A percentile compares a stretch with the other conserved stretches of the same genome.
Conservation (phyloP, 1,140 invertebrate species). For the Brachionus sp. region DNA sequence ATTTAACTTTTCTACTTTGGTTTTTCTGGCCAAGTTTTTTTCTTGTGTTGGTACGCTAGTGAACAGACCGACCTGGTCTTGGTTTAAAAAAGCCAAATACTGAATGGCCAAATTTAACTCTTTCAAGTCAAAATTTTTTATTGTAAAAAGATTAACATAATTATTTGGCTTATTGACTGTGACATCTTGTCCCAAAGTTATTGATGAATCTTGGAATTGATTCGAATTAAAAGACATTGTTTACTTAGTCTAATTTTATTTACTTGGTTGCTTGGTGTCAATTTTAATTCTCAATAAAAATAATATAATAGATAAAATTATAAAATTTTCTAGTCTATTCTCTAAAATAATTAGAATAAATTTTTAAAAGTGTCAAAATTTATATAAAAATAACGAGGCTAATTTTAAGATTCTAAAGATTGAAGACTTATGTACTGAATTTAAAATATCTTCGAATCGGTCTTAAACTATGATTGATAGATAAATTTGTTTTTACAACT, state of each 20-base stretch:
- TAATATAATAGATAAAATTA: background rate
- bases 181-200: background rate
- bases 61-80: background rate
- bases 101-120: background rate
- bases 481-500: background rate
- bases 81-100: background rate
- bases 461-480: background rate
- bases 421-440: background rate
- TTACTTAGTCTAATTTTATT: background rate
- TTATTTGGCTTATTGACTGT: background rate
- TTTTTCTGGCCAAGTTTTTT: background rate
- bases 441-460: background rate
- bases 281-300: background rate
- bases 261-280: background rate
- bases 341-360: background rate
- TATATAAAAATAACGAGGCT: background rate
- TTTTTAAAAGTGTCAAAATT: background rate
- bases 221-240: background rate
- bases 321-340: background rate
- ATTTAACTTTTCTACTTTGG: background rate
- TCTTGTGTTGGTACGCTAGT: background rate
- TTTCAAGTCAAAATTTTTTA: slow-evolving; percentile 15
- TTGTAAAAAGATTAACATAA: background rate
- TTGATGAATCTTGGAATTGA: background rate
- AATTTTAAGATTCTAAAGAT: background rate